Evolutionary conservation across 2,113 vertebrate genomes (phyloP), one percentile per base, ranked within the genome.

Genomic region (Amia ocellicauda): DNA sequence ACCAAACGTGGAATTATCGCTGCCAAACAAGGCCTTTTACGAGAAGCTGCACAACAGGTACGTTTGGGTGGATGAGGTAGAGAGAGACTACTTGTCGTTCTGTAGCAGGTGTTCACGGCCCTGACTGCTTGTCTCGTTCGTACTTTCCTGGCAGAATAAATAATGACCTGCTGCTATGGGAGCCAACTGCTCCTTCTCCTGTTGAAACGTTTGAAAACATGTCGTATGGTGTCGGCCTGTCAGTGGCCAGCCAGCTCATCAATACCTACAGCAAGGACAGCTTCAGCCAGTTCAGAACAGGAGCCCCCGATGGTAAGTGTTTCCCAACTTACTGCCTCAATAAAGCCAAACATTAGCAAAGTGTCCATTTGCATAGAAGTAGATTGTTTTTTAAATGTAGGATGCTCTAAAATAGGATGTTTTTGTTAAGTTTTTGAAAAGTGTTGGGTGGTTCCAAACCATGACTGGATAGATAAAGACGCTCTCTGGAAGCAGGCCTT

Each of bases 1-100:
- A 54, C 96, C 94, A 43, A 96, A 91, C 29, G 83, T 97, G 69
- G 92, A 93, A 14, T 58, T 98, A 63, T 86, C 86, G 1, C 79
- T 99, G 11, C 97, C 94, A 42, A 94, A 76, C 77, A 97, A 95
- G 73, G 72, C 71, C 28, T 98, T 99, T 80, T 99, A 98, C 74
- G 96, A 99, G 82, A 99, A 93, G 62, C 89, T 99, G 23, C 95
- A 98, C 74, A 99, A 99, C 72, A 93, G 97, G 95, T 86, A 81
- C 67, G 68, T 74, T 42, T 59, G 63, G 51, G 9, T 16, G n/a
- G 8, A 50, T 2, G 36, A 17, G n/a, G n/a, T 20, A 19, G 10
- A 29, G 10, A 27, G 20, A 24, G 14, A 10, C 8, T 16, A 9
- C 3, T 41, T n/a, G 5, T 14, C 20, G 8, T 60, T 22, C 4